Percentiles rank a stretch among this genome's conserved stretches.
phyloP scores from a whole-genome alignment of 1,140 invertebrate genomes.

The Berghia stephanieae region DNA sequence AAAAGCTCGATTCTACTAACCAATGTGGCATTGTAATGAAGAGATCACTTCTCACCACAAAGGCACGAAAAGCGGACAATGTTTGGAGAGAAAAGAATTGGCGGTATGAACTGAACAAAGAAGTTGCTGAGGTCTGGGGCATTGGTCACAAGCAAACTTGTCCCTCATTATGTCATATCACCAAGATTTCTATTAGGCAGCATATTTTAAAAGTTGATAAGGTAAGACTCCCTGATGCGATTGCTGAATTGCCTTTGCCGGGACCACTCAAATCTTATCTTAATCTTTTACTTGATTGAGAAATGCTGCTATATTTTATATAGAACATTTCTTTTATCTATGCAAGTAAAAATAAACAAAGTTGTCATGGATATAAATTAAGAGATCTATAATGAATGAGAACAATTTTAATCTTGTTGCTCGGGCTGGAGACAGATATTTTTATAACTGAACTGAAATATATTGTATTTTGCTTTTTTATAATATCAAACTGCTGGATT shows the following conservation, averaged over 20 bases:
- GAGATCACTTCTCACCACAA: neutral
- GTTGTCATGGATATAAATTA: too few species aligned
- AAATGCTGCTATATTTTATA: too few species aligned
- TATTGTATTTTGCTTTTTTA: too few species aligned
- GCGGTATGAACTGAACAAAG: conserved; percentile 9
- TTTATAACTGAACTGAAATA: too few species aligned
- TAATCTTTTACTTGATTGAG: neutral
- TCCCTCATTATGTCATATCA: neutral
- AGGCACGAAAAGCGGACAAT: neutral
- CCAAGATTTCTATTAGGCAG: neutral
- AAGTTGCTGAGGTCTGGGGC: conserved; percentile 6
- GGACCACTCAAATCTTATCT: neutral
- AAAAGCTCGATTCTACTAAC: neutral
- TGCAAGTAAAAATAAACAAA: too few species aligned
- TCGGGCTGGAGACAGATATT: too few species aligned
- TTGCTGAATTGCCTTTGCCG: neutral
- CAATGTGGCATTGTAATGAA: neutral
- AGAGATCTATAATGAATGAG: too few species aligned
- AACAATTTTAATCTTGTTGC: too few species aligned
- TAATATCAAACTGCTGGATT: too few species aligned
- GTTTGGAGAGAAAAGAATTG: neutral
- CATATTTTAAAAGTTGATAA: neutral
- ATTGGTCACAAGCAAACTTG: neutral
- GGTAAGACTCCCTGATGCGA: neutral
- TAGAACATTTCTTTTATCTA: too few species aligned